These are phyloP conservation scores for Andrena bucephala DNA, from an alignment of 2,888 invertebrate species.

Conservation along the genomic window DNA sequence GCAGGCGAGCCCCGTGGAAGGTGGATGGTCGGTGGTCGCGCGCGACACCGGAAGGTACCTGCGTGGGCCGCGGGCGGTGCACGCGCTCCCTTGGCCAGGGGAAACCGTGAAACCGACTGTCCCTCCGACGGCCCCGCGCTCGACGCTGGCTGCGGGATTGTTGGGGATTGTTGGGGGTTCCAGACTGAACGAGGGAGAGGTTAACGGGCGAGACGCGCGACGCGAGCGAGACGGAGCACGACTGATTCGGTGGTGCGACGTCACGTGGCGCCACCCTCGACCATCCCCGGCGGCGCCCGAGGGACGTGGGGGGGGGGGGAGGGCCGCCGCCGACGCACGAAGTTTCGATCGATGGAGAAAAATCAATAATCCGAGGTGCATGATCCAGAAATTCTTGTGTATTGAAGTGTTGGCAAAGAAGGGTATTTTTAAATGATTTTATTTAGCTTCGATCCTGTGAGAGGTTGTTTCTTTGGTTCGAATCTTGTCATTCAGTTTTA, in stretches of 20 bases:
- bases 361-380: too few relatives aligned
- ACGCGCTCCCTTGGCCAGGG: constrained; percentile 64
- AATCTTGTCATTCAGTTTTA: too few relatives aligned
- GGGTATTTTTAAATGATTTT: too few relatives aligned
- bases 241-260: constrained; percentile 28
- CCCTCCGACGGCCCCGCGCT: constrained; percentile 64
- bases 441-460: too few relatives aligned
- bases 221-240: constrained; percentile 28
- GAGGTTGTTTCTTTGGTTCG: too few relatives aligned
- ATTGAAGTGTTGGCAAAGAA: too few relatives aligned
- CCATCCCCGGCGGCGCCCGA: constrained; percentile 5
- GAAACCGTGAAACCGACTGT: constrained; percentile 72
- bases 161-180: constrained; percentile 44
- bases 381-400: too few relatives aligned
- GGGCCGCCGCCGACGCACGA: background rate
- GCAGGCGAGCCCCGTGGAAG: constrained; percentile 10
- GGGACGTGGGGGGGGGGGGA: background rate
- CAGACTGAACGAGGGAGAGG: constrained; percentile 44
- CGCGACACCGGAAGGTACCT: constrained; percentile 20
- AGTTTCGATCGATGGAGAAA: too few relatives aligned
- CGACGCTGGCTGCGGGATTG: constrained; percentile 70
- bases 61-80: constrained; percentile 24
- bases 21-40: background rate
- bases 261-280: constrained; percentile 44
- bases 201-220: constrained; percentile 40